Evolutionary conservation across 2,113 vertebrate species (phyloP).

Genomic region (Chaetodon trifascialis): DNA sequence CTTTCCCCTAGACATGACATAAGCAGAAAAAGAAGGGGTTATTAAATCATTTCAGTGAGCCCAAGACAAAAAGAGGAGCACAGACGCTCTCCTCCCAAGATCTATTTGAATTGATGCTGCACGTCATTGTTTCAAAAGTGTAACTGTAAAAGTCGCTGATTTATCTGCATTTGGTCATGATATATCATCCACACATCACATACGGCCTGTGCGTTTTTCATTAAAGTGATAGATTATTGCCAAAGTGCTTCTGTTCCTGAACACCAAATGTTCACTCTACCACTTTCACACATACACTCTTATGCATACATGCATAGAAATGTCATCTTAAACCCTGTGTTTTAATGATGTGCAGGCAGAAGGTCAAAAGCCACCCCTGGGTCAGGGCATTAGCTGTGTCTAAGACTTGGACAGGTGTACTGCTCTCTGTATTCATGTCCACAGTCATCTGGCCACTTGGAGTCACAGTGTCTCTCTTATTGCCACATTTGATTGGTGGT

Average conservation of each 20-base stretch:
- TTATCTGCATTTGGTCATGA: conserved; percentile 76
- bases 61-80: conserved; percentile 57
- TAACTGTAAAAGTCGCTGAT: conserved; percentile 80
- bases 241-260: conserved; percentile 62
- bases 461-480: conserved; percentile 38
- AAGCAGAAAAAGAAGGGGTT: conserved; percentile 68
- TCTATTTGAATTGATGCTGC: conserved; percentile 78
- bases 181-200: conserved; percentile 80
- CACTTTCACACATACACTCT: conserved; percentile 37
- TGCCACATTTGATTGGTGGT: conserved; percentile 56
- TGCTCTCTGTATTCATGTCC: conserved; percentile 55
- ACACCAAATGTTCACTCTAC: conserved; percentile 49
- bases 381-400: conserved; percentile 3
- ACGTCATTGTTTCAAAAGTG: conserved; percentile 79
- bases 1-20: conserved; percentile 72
- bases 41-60: conserved; percentile 75
- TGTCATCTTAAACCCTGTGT: conserved; percentile 38
- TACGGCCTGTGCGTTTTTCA: conserved; percentile 71
- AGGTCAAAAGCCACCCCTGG: conserved; percentile 33
- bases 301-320: conserved; percentile 57
- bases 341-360: conserved; percentile 36
- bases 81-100: conserved; percentile 52
- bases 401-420: conserved; percentile 47
- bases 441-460: conserved; percentile 40
- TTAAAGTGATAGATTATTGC: conserved; percentile 81